Percentiles rank a stretch among this genome's conserved stretches.
phyloP scores from a whole-genome alignment of 2,888 invertebrate species.

The Scaptomyza caliginosa region DNA sequence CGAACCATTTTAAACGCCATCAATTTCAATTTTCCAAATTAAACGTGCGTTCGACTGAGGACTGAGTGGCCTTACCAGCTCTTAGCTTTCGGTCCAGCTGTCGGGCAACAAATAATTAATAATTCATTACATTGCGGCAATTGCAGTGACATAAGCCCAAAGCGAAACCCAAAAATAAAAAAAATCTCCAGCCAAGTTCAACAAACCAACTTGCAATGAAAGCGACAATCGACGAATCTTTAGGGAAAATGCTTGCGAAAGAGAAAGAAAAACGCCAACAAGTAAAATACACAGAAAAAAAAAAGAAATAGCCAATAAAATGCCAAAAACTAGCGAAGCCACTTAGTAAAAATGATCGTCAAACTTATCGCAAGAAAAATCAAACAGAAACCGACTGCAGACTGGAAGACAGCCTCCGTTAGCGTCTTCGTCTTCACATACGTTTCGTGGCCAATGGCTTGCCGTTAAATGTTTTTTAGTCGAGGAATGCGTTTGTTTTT shows the following conservation, averaged over 20 bases:
- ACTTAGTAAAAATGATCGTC: slow-evolving; percentile 58
- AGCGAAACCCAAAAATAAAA: slow-evolving; percentile 28
- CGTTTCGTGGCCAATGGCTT: slow-evolving; percentile 40
- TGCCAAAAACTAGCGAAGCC: slow-evolving; percentile 38
- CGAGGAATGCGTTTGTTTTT: slow-evolving; percentile 41
- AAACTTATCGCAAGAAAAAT: slow-evolving; percentile 39
- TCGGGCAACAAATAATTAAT: slow-evolving; percentile 51
- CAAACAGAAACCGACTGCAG: slow-evolving; percentile 33
- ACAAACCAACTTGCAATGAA: slow-evolving; percentile 54
- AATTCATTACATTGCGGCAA: slow-evolving; percentile 65
- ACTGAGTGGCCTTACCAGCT: slow-evolving; percentile 7
- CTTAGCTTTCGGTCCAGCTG: slow-evolving; percentile 3
- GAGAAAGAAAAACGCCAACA: slow-evolving; percentile 57
- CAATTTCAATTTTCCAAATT: slow-evolving; percentile 69
- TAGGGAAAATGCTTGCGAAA: slow-evolving; percentile 59
- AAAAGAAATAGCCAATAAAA: slow-evolving; percentile 8
- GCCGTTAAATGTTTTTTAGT: slow-evolving; percentile 30
- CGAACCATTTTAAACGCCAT: slow-evolving; percentile 69
- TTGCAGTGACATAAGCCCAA: slow-evolving; percentile 70
- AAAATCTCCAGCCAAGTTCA: slow-evolving; percentile 47
- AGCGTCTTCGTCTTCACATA: neutral
- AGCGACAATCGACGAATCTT: slow-evolving; percentile 40
- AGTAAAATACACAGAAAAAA: no score
- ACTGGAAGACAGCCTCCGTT: slow-evolving; percentile 2
- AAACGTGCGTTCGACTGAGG: slow-evolving; percentile 27